These are phyloP conservation scores for Acipenser transmontanus DNA, from an alignment of 2,797 vertebrate species.

Conservation along the genomic window DNA sequence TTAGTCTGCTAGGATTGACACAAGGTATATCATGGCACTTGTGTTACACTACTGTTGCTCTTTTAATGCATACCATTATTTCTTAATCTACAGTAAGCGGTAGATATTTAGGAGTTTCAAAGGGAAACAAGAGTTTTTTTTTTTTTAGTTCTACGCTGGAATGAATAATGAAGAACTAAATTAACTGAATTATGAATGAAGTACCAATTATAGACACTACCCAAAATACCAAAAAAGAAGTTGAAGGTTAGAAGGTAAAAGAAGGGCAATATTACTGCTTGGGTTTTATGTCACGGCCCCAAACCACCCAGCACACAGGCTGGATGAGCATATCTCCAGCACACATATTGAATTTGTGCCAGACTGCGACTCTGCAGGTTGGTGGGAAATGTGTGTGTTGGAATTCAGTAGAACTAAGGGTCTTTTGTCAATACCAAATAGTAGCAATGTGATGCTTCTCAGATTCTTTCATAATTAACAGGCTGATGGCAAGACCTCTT, in stretches of 20 bases:
- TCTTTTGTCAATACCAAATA: constrained; percentile 13
- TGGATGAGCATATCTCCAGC: constrained; percentile 52
- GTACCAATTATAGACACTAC: not conserved
- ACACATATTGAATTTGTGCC: constrained; percentile 73
- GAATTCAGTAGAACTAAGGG: no score
- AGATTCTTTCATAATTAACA: constrained; percentile 63
- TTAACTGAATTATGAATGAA: constrained; percentile 5
- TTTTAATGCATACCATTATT: no score
- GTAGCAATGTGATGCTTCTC: constrained; percentile 35
- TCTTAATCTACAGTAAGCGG: no score
- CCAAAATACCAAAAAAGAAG: not conserved
- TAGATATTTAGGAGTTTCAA: no score
- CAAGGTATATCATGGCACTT: no score
- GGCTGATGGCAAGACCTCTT: constrained; percentile 44
- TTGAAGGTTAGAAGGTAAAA: not conserved
- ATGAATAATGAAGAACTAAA: constrained; percentile 28
- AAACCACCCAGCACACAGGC: constrained; percentile 35
- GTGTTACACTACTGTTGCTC: no score
- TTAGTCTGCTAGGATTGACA: no score
- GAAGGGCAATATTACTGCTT: not conserved
- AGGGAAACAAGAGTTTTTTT: not conserved
- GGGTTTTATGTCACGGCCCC: not conserved
- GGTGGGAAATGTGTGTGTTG: constrained; percentile 48
- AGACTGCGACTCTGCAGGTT: constrained; percentile 60
- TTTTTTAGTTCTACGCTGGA: constrained; percentile 29